phyloP scores from a whole-genome alignment of 2,888 invertebrate species.

The Andrena dorsata region DNA sequence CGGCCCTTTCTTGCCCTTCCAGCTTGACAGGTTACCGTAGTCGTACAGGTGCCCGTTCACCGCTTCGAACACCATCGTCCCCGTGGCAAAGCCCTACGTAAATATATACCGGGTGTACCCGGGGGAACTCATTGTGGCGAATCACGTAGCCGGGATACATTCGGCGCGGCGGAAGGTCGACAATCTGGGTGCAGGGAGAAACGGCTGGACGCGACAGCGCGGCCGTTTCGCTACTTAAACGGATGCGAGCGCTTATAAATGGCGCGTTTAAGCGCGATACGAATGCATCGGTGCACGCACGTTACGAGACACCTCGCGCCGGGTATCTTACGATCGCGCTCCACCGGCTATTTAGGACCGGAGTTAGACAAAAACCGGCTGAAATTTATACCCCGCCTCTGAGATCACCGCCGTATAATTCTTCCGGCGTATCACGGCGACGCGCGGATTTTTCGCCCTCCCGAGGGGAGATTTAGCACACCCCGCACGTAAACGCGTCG shows the following conservation, averaged over 20 bases:
- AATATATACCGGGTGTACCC: slow-evolving; percentile 71
- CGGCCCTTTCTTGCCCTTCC: slow-evolving; percentile 59
- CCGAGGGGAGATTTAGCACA: slow-evolving; percentile 17
- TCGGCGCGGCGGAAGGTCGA: slow-evolving; percentile 30
- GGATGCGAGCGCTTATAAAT: slow-evolving; percentile 67
- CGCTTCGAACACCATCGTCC: slow-evolving; percentile 49
- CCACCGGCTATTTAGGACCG: slow-evolving; percentile 4
- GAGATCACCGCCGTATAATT: slow-evolving; percentile 31
- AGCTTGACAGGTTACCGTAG: slow-evolving; percentile 69
- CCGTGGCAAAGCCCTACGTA: slow-evolving; percentile 56
- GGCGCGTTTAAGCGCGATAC: slow-evolving; percentile 69
- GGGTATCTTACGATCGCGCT: slow-evolving; percentile 28
- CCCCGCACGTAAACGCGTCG: background rate
- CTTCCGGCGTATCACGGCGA: slow-evolving; percentile 4
- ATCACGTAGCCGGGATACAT: slow-evolving; percentile 15
- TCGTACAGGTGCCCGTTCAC: slow-evolving; percentile 66
- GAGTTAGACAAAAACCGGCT: background rate
- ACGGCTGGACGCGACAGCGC: slow-evolving; percentile 17
- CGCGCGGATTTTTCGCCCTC: background rate
- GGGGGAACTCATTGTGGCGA: background rate
- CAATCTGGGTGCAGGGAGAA: slow-evolving; percentile 23
- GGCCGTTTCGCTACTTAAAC: slow-evolving; percentile 53
- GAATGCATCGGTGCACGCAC: slow-evolving; percentile 67
- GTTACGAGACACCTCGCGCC: slow-evolving; percentile 48
- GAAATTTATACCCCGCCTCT: slow-evolving; percentile 21